Evolutionary conservation across 1,140 invertebrate genomes (phyloP), one percentile per base, ranked within the genome.

Genomic region (Drosophila nigromelanica): DNA sequence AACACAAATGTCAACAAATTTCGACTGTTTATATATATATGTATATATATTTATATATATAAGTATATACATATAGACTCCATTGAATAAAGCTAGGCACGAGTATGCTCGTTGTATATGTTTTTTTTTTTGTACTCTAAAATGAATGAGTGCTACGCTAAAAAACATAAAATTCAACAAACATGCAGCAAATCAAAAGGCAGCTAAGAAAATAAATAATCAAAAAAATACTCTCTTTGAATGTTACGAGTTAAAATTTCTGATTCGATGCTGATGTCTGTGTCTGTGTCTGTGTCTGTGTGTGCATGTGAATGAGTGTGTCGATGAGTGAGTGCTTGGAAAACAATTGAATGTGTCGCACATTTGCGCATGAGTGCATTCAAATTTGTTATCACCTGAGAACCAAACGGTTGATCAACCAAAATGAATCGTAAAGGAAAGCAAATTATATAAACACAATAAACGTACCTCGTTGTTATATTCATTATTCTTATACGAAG

Each of bases 381-480:
- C 5, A 43, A 33, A 27, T 27, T 27, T 35, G 8, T 35, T 33
- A 8, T 35, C 8, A 35, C 33, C 33, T 0, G 8, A 12, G 18
- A 39, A 40, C 45, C 40, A 47, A 33, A 30, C 11, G 42, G 12
- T 18, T 7, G 24, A 40, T 24, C 52, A 69, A 39, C 35, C 10
- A 43, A 54, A 62, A 14, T 43, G 21, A 48, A 67, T 10, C 6
- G 12, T 56, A 35, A 27, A 51, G 12, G 63, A 33, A 42, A 59
- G 40, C 7, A 82, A 78, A 81, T 64, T 8, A 86, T 66, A 78
- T 63, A 73, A 80, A 69, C 76, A 37, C 59, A 77, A 77, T 69
- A 77, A 82, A 87, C 83, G 52, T 89, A 89, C 83, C 83, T 89
- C 83, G 76, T 89, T 70, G 56, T 89, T 89, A 83, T 89, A 89